Percentiles rank a stretch among this genome's conserved stretches.
Conservation (phyloP, 1,140 invertebrate species). For the Drosophila parabipectinata region DNA sequence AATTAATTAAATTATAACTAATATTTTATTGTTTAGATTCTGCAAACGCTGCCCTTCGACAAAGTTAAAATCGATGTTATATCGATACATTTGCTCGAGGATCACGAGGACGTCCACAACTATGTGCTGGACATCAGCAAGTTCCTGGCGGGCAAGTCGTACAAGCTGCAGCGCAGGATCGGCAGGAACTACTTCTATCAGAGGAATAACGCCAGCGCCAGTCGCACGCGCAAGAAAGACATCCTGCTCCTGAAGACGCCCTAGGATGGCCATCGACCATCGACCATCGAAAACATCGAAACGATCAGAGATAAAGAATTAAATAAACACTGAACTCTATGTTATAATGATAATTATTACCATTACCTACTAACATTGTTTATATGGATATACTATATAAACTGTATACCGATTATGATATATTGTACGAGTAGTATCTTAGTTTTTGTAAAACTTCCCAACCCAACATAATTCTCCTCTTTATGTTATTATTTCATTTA, state of each 20-base stretch:
- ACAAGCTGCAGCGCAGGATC: constrained; percentile 78
- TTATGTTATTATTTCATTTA: constrained; percentile 47
- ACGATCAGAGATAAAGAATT: constrained; percentile 36
- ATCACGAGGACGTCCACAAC: constrained; percentile 72
- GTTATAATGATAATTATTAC: constrained; percentile 79
- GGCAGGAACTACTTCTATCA: constrained; percentile 83
- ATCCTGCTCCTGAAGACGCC: constrained; percentile 79
- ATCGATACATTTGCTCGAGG: constrained; percentile 83
- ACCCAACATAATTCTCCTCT: constrained; percentile 19
- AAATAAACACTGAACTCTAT: constrained; percentile 57
- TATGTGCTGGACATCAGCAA: constrained; percentile 80
- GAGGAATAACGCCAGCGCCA: constrained; percentile 66
- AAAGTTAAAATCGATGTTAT: constrained; percentile 85
- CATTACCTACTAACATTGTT: constrained; percentile 56
- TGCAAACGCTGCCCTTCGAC: constrained; percentile 85
- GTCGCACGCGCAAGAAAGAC: constrained; percentile 82
- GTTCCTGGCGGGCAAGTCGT: constrained; percentile 80
- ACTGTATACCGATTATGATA: constrained; percentile 68
- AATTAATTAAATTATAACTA: constrained; percentile 6
- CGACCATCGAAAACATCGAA: constrained; percentile 26
- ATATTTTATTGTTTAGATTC: constrained; percentile 64
- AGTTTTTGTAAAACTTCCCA: constrained; percentile 51
- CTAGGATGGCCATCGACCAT: constrained; percentile 13
- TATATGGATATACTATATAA: constrained; percentile 48
- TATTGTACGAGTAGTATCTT: constrained; percentile 63